These are phyloP conservation scores for Sphaeridia pumilis DNA, from an alignment of 2,888 invertebrate species.

Conservation along the genomic window DNA sequence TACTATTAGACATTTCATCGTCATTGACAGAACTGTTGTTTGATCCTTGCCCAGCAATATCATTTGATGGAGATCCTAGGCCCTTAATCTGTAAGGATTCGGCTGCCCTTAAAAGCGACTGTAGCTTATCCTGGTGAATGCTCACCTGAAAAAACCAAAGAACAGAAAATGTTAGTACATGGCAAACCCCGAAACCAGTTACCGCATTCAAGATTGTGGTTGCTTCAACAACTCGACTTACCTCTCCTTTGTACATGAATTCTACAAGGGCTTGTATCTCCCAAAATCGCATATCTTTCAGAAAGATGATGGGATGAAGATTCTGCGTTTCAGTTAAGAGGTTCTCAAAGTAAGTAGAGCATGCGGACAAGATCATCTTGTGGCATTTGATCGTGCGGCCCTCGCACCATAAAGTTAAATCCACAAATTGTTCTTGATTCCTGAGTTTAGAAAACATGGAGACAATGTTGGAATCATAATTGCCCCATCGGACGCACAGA, in stretches of 20 bases:
- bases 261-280: constrained; percentile 36
- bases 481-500: constrained; percentile 36
- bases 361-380: constrained; percentile 36
- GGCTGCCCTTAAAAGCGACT: constrained; percentile 34
- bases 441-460: constrained; percentile 36
- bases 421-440: constrained; percentile 34
- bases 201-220: not conserved
- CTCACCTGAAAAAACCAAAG: constrained; percentile 18
- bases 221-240: not conserved
- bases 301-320: constrained; percentile 35
- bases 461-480: constrained; percentile 36
- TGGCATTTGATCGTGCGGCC: constrained; percentile 32
- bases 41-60: constrained; percentile 16
- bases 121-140: constrained; percentile 36
- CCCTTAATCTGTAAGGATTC: constrained; percentile 36
- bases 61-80: constrained; percentile 33
- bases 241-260: constrained; percentile 36
- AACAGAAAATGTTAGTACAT: not conserved
- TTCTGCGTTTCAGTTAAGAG: constrained; percentile 32
- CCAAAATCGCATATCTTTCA: constrained; percentile 35
- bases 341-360: constrained; percentile 35
- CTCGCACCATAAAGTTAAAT: constrained; percentile 35
- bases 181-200: too few species aligned
- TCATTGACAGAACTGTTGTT: constrained; percentile 17
- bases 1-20: constrained; percentile 16